A percentile compares a stretch with the other conserved stretches of the same genome.
Evolutionary conservation across 1,140 invertebrate species (phyloP).

Genomic region (Drosophila parvula): DNA sequence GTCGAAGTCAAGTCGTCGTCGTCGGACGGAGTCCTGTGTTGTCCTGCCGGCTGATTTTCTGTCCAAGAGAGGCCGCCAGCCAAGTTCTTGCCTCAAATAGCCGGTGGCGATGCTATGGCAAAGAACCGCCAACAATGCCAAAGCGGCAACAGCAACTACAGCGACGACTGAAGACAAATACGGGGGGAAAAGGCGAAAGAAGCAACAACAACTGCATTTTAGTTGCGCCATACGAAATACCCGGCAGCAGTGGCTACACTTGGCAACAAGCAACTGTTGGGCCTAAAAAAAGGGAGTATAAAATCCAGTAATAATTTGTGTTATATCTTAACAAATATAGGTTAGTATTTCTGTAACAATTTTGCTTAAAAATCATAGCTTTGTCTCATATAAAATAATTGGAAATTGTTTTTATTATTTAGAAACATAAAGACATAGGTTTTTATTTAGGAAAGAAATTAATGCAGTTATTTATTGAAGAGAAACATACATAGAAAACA

Average conservation of each 20-base stretch:
- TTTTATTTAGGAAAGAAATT: too few species aligned
- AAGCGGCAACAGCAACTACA: slow-evolving; percentile 47
- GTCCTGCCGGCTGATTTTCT: slow-evolving; percentile 42
- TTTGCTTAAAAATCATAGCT: too few species aligned
- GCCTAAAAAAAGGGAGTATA: neutral
- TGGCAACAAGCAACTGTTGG: neutral
- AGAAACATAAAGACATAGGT: too few species aligned
- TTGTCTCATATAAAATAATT: too few species aligned
- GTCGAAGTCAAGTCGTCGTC: slow-evolving; percentile 54
- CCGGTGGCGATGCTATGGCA: slow-evolving; percentile 61
- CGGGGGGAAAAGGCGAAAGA: slow-evolving; percentile 42
- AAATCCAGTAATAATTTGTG: accelerated
- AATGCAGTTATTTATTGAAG: too few species aligned
- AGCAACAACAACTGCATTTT: slow-evolving; percentile 77
- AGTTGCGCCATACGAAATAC: slow-evolving; percentile 71
- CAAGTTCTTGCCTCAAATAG: slow-evolving; percentile 72
- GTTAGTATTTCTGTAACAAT: too few species aligned
- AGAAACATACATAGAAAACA: too few species aligned
- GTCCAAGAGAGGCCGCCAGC: slow-evolving; percentile 45
- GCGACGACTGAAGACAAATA: slow-evolving; percentile 36
- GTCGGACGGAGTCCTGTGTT: slow-evolving; percentile 17
- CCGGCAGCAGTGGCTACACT: slow-evolving; percentile 42
- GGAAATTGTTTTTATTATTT: too few species aligned
- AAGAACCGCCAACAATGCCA: slow-evolving; percentile 69
- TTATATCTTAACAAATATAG: neutral